A percentile compares a stretch with the other conserved stretches of the same genome.
Evolutionary conservation across 2,797 vertebrate genomes (phyloP).

Genomic region (Lacerta bilineata): DNA sequence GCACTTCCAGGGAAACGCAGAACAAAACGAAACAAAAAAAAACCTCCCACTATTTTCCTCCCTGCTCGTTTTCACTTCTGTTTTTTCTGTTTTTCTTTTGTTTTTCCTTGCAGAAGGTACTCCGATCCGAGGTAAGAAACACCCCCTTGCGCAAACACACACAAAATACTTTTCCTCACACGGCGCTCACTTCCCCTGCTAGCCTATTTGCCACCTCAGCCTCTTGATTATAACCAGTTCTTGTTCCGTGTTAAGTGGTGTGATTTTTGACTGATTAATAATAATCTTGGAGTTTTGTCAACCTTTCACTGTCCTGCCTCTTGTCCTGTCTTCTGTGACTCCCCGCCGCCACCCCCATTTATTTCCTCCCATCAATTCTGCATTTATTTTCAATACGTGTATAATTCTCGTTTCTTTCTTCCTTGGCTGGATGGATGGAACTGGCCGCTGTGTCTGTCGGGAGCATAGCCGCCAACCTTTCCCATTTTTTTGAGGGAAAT

Average conservation of each 20-base stretch:
- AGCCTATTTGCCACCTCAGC: neutral
- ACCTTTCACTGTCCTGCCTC: conserved; percentile 28
- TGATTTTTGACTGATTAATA: conserved; percentile 37
- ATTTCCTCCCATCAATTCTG: conserved; percentile 43
- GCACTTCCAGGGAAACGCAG: conserved; percentile 52
- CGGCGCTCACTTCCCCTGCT: conserved; percentile 59
- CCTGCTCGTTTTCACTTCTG: conserved; percentile 75
- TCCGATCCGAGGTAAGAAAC: conserved; percentile 98
- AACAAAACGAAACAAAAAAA: neutral
- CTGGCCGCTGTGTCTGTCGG: neutral
- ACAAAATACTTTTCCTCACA: conserved; percentile 48
- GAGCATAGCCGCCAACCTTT: too few relatives aligned
- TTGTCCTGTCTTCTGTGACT: conserved; percentile 33
- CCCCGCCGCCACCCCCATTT: conserved; percentile 55
- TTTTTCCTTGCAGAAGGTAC: conserved; percentile 96
- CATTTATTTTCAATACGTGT: conserved; percentile 71
- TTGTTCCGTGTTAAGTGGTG: conserved; percentile 60
- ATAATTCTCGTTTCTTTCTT: conserved; percentile 41
- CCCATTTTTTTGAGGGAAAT: too few relatives aligned
- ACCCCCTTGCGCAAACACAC: conserved; percentile 48
- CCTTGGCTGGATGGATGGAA: conserved; percentile 63
- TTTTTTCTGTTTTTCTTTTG: conserved; percentile 82
- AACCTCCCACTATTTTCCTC: conserved; percentile 56
- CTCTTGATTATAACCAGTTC: conserved; percentile 47
- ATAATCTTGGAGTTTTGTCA: neutral